Evolutionary conservation across 2,797 vertebrate species (phyloP).

Genomic region (Enteromius anoplus): DNA sequence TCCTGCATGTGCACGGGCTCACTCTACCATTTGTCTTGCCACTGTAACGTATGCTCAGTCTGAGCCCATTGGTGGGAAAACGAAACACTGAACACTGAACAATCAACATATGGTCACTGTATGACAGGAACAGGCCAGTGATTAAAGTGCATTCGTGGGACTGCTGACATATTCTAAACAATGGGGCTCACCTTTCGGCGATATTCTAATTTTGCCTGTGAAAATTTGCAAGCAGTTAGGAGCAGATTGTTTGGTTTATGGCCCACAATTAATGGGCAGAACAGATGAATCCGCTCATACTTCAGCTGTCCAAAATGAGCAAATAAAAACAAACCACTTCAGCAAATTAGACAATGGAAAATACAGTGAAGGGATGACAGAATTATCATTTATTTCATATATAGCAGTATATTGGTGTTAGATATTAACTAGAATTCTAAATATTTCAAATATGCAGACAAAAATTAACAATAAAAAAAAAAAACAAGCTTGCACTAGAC

Average conservation of each 20-base stretch:
- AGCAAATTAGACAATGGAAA: conserved; percentile 2
- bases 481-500: not conserved
- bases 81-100: conserved; percentile 10
- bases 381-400: not conserved
- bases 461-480: not conserved
- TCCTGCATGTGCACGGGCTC: conserved; percentile 31
- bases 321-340: conserved; percentile 6
- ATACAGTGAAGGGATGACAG: not conserved
- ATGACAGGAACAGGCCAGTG: conserved; percentile 18
- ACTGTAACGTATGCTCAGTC: conserved; percentile 32
- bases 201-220: conserved; percentile 13
- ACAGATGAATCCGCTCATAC: not conserved
- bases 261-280: conserved; percentile 8
- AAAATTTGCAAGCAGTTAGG: conserved; percentile 7
- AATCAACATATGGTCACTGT: conserved; percentile 38
- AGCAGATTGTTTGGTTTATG: conserved; percentile 32
- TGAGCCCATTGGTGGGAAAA: conserved; percentile 35
- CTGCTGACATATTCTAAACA: conserved; percentile 28
- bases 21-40: conserved; percentile 38
- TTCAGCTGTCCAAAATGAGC: not conserved
- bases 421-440: not conserved
- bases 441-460: not conserved
- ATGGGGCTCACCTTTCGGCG: conserved; percentile 15
- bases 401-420: not conserved
- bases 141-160: conserved; percentile 5